Evolutionary conservation across 2,797 vertebrate species (phyloP).

Genomic region (Leuciscus waleckii): DNA sequence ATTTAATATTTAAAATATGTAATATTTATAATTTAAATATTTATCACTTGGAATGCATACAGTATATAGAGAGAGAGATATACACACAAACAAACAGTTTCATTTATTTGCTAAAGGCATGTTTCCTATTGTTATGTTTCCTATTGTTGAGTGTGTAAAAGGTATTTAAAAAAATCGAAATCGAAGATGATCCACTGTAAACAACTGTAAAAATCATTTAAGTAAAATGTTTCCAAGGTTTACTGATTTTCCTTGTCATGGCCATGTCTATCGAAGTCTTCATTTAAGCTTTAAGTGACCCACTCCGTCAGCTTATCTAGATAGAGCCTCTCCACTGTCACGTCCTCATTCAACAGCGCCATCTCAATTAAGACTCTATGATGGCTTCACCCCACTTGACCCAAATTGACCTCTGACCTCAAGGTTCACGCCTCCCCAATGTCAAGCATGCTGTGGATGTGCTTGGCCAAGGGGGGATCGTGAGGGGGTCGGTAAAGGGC

Average conservation of each 20-base stretch:
- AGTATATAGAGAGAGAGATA: too few relatives aligned
- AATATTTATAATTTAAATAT: background rate
- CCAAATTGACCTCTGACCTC: constrained; percentile 60
- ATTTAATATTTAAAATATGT: background rate
- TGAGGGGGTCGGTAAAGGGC: constrained; percentile 65
- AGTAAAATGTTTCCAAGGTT: background rate
- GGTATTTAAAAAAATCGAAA: background rate
- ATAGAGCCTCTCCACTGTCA: constrained; percentile 60
- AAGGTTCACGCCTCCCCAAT: constrained; percentile 58
- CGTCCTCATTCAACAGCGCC: constrained; percentile 65
- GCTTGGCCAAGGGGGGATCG: constrained; percentile 21
- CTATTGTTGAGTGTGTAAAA: background rate
- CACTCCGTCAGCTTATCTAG: background rate
- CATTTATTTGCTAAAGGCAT: background rate
- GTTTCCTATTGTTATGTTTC: constrained; percentile 1
- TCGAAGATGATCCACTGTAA: background rate
- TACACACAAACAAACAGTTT: background rate
- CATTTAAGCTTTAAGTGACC: background rate
- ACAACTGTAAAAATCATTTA: background rate
- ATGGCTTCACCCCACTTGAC: constrained; percentile 66
- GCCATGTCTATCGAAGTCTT: background rate
- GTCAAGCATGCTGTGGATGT: constrained; percentile 52
- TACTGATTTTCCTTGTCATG: background rate
- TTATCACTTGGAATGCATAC: background rate
- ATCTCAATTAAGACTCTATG: constrained; percentile 67